Evolutionary conservation across 2,888 invertebrate species (phyloP), one percentile per base, ranked within the genome.

Genomic region (Adineta ricciae): DNA sequence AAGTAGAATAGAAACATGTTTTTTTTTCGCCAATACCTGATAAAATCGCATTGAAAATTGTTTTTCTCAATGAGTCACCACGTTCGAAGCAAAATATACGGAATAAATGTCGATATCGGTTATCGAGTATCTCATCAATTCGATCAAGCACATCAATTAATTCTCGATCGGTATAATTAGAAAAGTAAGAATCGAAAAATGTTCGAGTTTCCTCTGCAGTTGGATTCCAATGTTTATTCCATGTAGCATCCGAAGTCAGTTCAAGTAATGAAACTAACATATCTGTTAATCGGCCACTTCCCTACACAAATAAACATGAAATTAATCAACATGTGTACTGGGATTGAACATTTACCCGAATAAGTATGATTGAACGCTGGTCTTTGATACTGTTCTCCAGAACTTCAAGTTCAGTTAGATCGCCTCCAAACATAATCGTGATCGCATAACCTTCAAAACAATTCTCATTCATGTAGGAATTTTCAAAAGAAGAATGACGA

Each of bases 21-120:
- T 11, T 1, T 78, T 24, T 7, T 21, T 21, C 1, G 32, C 14
- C 19, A 9, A 11, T 78, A 78, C 78, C 78, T 19, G 78, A 24
- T 41, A 78, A 78, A 41, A 78, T 78, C 24, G 78, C 78, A 24
- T 78, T 78, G 11, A 78, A 78, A 78, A 78, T 78, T 7, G 41
- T 78, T 24, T 78, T n/a, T 9, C 38, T 11, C 4, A 78, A 38
- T 41, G 38, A 41, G 11, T n/a, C 41, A 78, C 41, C 78, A 24
- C 78, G 38, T 24, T 78, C 41, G 3, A 78, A 32, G 0, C 24
- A 41, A 4, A 78, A 78, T 21, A 78, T 41, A 41, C 41, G 41
- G 24, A 78, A 9, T 1, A 78, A n/a, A n/a, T 41, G 38, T 11
- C 78, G 78, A 11, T 38, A 3, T n/a, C 41, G 9, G 24, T 38